Conservation (phyloP, 2,797 vertebrate species). For the Manis crassicaudata region DNA sequence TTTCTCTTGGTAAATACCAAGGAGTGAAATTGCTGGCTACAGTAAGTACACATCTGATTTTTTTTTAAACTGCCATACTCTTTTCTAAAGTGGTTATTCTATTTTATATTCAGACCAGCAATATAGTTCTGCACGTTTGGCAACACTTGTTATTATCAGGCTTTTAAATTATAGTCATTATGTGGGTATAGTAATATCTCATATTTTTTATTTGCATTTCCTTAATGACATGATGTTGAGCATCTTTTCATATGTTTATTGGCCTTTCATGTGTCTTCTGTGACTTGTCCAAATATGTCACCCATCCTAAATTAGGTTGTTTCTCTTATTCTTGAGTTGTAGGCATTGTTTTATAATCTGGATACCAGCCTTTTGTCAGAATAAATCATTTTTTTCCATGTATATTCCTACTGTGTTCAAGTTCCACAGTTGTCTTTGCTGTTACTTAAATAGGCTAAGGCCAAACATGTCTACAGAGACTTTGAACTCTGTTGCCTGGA, state of each 20-base stretch:
- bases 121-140: neutral
- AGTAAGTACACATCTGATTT: neutral
- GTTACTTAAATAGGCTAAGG: neutral
- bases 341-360: neutral
- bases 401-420: neutral
- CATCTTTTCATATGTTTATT: neutral
- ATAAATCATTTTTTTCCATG: neutral
- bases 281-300: neutral
- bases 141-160: neutral
- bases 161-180: neutral
- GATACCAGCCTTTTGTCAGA: neutral
- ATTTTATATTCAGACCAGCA: slow-evolving; percentile 16
- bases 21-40: neutral
- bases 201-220: slow-evolving; percentile 17
- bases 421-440: neutral
- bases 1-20: neutral
- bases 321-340: neutral
- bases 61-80: slow-evolving; percentile 5
- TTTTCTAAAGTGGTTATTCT: neutral
- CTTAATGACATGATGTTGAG: neutral
- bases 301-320: neutral
- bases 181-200: neutral
- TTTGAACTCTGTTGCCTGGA: neutral
- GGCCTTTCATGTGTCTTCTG: neutral
- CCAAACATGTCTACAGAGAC: neutral